phyloP scores from a whole-genome alignment of 2,113 vertebrate genomes.

The Macrotus californicus region DNA sequence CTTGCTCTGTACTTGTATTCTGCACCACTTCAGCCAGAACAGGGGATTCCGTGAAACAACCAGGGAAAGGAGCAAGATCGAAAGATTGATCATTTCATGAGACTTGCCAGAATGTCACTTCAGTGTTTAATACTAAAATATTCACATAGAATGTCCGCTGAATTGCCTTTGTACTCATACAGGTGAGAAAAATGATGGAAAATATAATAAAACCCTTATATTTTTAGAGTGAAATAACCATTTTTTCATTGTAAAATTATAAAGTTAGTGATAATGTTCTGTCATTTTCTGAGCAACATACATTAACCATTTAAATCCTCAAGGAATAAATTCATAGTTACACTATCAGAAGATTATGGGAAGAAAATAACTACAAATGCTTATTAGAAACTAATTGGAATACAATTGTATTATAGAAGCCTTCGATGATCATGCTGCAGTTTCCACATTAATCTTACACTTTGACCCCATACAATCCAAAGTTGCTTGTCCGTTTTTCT shows the following conservation, averaged over 20 bases:
- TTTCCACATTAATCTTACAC: not conserved
- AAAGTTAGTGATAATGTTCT: not conserved
- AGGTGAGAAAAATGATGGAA: not conserved
- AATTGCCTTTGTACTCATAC: not conserved
- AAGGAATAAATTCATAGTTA: not conserved
- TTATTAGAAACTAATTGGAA: conserved; percentile 39
- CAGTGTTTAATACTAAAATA: not conserved
- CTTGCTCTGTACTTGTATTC: fast-evolving
- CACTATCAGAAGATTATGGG: not conserved
- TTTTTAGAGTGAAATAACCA: not conserved
- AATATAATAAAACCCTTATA: not conserved
- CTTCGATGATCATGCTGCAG: not conserved
- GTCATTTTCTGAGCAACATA: not conserved
- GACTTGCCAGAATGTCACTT: not conserved
- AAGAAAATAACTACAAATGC: not conserved
- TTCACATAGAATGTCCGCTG: not conserved
- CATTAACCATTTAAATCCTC: not conserved
- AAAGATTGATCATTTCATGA: not conserved
- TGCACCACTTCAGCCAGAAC: not conserved
- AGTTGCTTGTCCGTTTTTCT: not conserved
- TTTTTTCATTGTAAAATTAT: not conserved
- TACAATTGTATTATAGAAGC: not conserved
- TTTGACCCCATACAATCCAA: not conserved
- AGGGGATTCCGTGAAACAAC: not conserved
- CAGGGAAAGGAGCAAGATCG: not conserved